Base-by-base conservation (phyloP, 2,113 vertebrate genomes). In the Megaceryle maxima region DNA sequence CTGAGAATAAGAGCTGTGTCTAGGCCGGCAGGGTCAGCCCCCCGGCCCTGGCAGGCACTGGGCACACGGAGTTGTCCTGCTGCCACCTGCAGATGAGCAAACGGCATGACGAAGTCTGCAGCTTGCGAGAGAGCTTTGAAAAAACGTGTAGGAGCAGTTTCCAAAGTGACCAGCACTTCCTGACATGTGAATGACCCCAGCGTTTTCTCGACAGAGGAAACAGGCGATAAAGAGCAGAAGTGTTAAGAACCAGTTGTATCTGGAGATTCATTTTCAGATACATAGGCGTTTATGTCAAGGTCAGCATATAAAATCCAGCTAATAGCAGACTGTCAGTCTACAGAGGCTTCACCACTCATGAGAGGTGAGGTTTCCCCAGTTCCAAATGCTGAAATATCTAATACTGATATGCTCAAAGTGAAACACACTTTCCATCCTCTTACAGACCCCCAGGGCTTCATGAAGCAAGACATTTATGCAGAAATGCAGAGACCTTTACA, bases 1-100 rank as follows among this genome's bases (percentile, higher is more conserved):
- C 31, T 5, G 48, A 56, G 28, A 1, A 5, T 26, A 14, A 18
- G 37, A 72, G 37, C 33, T 46, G 21, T 11, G 1, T 4, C 29
- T 4, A 20, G 17, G 18, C 11, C 0, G 0, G 2, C 37, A 55
- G 75, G n/a, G 31, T 11, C 16, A 22, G 48, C 15, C 7, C 12
- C 37, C 4, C 1, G 13, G 31, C 16, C n/a, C 1, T 0, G 18
- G 62, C 28, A 26, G 39, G 3, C 29, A 4, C 18, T 0, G 0
- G 25, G 8, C 17, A 16, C 60, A 72, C 1, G 3, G 48, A 50
- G 21, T 0, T 77, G 44, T 73, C 63, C 75, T 50, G 37, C 63
- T 86, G 87, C 59, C 59, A 66, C 55, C 26, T 51, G 35, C 39
- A 43, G 53, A 25, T 22, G 26, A 56, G 77, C 48, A 55, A 33